These are phyloP conservation scores for Cardiocondyla obscurior DNA, from an alignment of 1,140 invertebrate species.

Conservation along the genomic window DNA sequence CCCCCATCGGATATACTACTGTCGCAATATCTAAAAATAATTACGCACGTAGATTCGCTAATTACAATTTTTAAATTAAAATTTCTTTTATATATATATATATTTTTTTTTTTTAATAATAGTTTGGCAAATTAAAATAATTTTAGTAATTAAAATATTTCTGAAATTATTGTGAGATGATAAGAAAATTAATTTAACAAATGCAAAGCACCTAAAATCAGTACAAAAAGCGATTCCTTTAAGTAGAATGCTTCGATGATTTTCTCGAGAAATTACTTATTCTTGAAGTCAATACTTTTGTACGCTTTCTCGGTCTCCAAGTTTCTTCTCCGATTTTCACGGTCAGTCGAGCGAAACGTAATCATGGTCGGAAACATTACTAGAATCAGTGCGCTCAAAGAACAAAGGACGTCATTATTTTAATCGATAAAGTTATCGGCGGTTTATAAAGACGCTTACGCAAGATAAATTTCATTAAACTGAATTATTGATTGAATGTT, in stretches of 20 bases:
- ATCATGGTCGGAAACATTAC: constrained; percentile 60
- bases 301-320: constrained; percentile 51
- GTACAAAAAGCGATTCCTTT: neutral
- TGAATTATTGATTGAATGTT: neutral
- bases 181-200: neutral
- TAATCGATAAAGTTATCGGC: neutral
- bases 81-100: too few relatives aligned
- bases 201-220: neutral
- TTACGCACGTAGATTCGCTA: neutral
- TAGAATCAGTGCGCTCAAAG: constrained; percentile 31
- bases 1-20: constrained; percentile 56
- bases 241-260: constrained; percentile 25
- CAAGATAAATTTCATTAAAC: neutral
- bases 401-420: constrained; percentile 46
- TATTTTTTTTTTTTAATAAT: too few relatives aligned
- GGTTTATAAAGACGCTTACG: neutral
- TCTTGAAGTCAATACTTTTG: constrained; percentile 55
- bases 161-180: neutral
- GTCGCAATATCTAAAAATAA: neutral
- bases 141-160: neutral
- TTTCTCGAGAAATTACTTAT: constrained; percentile 41
- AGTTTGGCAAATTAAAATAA: too few relatives aligned
- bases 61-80: constrained; percentile 6
- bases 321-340: constrained; percentile 55
- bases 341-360: constrained; percentile 64